Evolutionary conservation across 2,888 invertebrate genomes (phyloP), one percentile per base, ranked within the genome.

Genomic region (Oxyteleia sp.): DNA sequence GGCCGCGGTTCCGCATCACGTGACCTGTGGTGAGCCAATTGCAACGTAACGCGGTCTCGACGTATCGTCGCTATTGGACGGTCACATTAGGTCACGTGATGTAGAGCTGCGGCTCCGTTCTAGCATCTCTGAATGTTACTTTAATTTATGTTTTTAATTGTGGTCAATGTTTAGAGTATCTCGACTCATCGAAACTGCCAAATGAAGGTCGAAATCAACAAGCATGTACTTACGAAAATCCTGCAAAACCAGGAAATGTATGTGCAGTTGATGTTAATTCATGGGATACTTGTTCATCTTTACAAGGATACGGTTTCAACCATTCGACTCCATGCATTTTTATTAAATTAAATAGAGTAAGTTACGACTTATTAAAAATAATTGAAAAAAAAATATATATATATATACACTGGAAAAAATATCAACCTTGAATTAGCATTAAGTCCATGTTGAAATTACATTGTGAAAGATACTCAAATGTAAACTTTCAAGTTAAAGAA

Each of bases 301-400:
- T 87, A 0, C 91, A 94, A 4, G 89, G 92, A 8, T 98, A 96
- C 90, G 97, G 98, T 8, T 98, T 96, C 91, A 94, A 95, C 74
- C 94, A 94, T 51, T 96, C 96, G n/a, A 94, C 95, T 41, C 98
- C 98, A 4, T 98, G 98, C 93, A 94, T 98, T 83, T 95, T 97
- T 88, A 94, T 98, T 75, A 98, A 98, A 93, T 93, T 98, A 64
- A 98, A 98, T 93, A 96, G 95, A 94, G 96, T 96, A 93, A 93
- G 26, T 32, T 32, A 32, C 32, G 8, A 32, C 8, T 32, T 32
- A 8, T 32, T 10, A 32, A n/a, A n/a, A n/a, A n/a, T n/a, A n/a
- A n/a, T n/a, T n/a, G n/a, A n/a, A n/a, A n/a, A n/a, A n/a, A n/a
- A n/a, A n/a, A n/a, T n/a, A n/a, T n/a, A n/a, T n/a, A n/a, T n/a